Percentiles rank a stretch among this genome's conserved stretches.
These are phyloP conservation scores for Phaethornis superciliosus DNA, from an alignment of 2,113 vertebrate species.

Conservation along the genomic window DNA sequence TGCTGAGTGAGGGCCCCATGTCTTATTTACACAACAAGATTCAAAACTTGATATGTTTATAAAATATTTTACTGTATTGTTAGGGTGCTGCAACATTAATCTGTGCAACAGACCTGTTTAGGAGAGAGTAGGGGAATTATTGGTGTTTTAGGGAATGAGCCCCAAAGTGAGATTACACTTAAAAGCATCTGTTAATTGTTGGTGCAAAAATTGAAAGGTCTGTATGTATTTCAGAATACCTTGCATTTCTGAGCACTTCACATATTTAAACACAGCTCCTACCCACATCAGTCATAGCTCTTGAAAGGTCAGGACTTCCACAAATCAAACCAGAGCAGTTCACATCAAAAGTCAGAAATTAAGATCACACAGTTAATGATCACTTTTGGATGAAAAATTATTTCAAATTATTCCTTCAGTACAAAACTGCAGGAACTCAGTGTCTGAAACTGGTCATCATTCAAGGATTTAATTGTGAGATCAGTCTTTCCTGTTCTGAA, in stretches of 20 bases:
- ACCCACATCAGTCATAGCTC: background rate
- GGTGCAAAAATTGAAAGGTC: background rate
- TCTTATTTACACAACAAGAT: background rate
- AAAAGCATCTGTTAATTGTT: background rate
- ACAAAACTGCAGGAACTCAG: background rate
- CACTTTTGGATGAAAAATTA: background rate
- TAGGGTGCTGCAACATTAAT: background rate
- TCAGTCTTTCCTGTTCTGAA: background rate
- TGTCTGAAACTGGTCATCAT: background rate
- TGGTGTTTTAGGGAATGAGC: background rate
- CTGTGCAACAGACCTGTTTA: background rate
- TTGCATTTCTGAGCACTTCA: background rate
- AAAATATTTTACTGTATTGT: background rate
- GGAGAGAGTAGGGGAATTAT: background rate
- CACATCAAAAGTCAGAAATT: background rate
- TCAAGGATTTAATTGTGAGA: background rate
- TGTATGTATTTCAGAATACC: background rate
- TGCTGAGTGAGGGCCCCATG: accelerated
- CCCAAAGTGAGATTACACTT: background rate
- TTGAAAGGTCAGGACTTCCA: background rate
- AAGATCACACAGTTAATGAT: background rate
- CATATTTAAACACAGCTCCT: background rate
- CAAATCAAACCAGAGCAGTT: background rate
- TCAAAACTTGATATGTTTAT: background rate
- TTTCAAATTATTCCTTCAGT: background rate